Evolutionary conservation across 2,797 vertebrate species (phyloP).

Genomic region (Hydrophis major): DNA sequence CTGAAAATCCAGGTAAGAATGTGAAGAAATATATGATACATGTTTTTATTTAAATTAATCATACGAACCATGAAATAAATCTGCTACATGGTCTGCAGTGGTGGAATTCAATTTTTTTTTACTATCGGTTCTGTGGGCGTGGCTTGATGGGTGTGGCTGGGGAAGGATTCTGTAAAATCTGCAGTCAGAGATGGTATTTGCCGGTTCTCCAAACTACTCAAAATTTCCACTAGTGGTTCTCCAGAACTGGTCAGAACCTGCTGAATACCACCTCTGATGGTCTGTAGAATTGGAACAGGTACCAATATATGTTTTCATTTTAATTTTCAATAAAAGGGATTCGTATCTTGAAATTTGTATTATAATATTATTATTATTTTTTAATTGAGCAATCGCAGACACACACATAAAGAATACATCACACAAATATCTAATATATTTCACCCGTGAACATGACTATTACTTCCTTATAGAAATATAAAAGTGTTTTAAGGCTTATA

Average conservation of each 20-base stretch:
- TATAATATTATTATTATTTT: constrained; percentile 23
- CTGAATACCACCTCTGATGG: no score
- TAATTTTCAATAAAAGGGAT: constrained; percentile 27
- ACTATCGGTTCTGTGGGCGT: no score
- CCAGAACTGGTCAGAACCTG: no score
- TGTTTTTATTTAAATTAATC: neutral
- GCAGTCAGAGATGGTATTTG: no score
- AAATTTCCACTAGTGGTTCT: no score
- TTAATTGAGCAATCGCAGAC: constrained; percentile 29
- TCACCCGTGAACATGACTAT: constrained; percentile 35
- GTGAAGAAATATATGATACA: neutral
- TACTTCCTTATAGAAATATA: constrained; percentile 52
- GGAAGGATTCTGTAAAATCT: no score
- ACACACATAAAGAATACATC: constrained; percentile 42
- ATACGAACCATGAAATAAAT: neutral
- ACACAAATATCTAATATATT: constrained; percentile 43
- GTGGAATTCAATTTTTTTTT: no score
- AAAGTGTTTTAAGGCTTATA: constrained; percentile 48
- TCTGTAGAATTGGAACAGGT: neutral
- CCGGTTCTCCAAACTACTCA: no score
- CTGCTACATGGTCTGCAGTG: neutral
- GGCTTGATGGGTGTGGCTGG: no score
- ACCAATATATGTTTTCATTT: neutral
- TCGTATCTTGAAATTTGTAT: constrained; percentile 10
- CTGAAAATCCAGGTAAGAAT: neutral